A percentile compares a stretch with the other conserved stretches of the same genome.
These are phyloP conservation scores for Bombus waltoni DNA, from an alignment of 1,140 invertebrate species.

Conservation along the genomic window DNA sequence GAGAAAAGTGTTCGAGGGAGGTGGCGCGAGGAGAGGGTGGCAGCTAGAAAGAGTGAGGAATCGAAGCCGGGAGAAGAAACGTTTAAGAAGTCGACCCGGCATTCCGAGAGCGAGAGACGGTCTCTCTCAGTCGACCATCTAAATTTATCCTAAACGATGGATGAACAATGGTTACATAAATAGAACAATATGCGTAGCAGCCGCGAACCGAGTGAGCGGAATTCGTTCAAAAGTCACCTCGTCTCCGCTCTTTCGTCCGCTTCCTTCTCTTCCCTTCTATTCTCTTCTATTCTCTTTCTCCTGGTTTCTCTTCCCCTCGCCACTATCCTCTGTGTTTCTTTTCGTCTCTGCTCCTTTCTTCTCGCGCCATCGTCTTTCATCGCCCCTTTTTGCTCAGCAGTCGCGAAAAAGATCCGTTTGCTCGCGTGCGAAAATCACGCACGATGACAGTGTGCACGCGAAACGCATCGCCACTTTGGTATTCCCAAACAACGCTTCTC, in stretches of 20 bases:
- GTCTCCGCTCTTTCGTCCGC: constrained; percentile 54
- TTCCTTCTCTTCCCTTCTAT: constrained; percentile 52
- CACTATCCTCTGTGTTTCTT: background rate
- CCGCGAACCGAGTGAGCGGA: constrained; percentile 68
- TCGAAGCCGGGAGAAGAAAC: constrained; percentile 70
- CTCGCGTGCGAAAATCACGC: constrained; percentile 20
- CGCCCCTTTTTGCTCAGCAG: background rate
- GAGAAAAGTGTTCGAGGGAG: constrained; percentile 8
- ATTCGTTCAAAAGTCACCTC: constrained; percentile 71
- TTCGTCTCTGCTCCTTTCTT: constrained; percentile 13
- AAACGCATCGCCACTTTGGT: background rate
- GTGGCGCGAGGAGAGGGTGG: constrained; percentile 55
- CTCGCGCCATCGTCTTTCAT: constrained; percentile 11
- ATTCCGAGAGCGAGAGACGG: constrained; percentile 61
- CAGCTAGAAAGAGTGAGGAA: constrained; percentile 65
- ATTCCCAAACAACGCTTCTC: background rate
- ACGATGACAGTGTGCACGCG: constrained; percentile 3
- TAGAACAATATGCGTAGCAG: constrained; percentile 81
- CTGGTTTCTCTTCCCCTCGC: background rate
- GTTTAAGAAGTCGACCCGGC: constrained; percentile 70
- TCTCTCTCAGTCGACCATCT: constrained; percentile 70
- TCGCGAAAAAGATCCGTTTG: background rate
- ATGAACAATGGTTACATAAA: constrained; percentile 83
- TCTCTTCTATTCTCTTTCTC: background rate
- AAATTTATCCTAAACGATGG: constrained; percentile 82